Evolutionary conservation across 92 coral and sea anemone genomes (phyloP), one percentile per base, ranked within the genome.

Genomic region (Diadumene lineata): DNA sequence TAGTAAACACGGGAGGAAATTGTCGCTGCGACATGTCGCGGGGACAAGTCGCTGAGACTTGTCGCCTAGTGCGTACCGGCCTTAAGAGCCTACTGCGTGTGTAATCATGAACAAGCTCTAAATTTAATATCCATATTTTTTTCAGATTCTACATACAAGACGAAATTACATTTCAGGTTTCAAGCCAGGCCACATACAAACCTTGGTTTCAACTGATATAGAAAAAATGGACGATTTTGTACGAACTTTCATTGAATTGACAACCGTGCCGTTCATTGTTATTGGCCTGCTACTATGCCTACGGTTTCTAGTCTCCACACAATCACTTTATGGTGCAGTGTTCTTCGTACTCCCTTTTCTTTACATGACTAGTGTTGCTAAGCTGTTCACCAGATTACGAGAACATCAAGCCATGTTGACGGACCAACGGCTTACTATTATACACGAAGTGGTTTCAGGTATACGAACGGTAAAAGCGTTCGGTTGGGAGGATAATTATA

Each of bases 381-480:
- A 38, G 13, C 48, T 38, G 13, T 38, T 38, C 13, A 38, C 48
- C 7, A 38, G 48, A 38, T 38, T 38, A 13, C 6, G 48, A 38
- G 48, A 9, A 19, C 32, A 33, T 1, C 71, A 66, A 66, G 71
- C 71, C 1, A 1, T 1, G 7, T 66, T 38, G 53, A 66, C 71
- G 13, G 71, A 66, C 44, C 8, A 66, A 8, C 71, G 71, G n/a
- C 71, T 66, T 0, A 51, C 51, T 7, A 66, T 38, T 66, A 15
- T 66, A 23, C 15, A 66, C 31, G 71, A 66, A 33, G 30, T 66
- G 21, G 18, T 66, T 17, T 66, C 56, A 33, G 71, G 71, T 15
- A 66, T 66, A 6, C 71, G 71, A 19, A 27, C 71, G 32, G 71
- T 66, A 22, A 66, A 66, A 38, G 48, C 53, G 11, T 38, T 34